Percentiles rank a stretch among this genome's conserved stretches.
These are phyloP conservation scores for Aethes cnicana DNA, from an alignment of 2,888 invertebrate species.

Conservation along the genomic window DNA sequence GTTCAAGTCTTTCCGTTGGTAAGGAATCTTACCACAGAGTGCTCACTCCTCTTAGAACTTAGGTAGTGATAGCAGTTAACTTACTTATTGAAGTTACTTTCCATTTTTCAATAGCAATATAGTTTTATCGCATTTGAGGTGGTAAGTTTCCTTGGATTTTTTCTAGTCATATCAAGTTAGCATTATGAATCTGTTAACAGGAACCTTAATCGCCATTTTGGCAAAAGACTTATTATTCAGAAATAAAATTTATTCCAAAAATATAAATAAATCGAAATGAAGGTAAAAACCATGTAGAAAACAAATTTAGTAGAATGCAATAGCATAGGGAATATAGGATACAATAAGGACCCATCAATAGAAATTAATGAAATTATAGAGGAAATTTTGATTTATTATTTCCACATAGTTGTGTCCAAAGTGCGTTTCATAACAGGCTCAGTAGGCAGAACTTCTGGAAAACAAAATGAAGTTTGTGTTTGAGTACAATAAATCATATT, in stretches of 20 bases:
- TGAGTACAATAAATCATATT: conserved; percentile 66
- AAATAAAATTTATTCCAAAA: conserved; percentile 81
- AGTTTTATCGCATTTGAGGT: no score
- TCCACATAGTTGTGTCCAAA: conserved; percentile 81
- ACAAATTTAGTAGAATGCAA: conserved; percentile 72
- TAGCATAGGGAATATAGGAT: conserved; percentile 71
- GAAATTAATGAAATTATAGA: conserved; percentile 73
- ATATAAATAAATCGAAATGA: conserved; percentile 78
- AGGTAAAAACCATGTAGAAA: conserved; percentile 80
- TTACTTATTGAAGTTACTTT: no score
- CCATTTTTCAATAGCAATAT: no score
- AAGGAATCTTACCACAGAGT: no score
- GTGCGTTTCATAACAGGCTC: conserved; percentile 77
- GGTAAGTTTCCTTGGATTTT: no score
- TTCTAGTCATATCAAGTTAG: no score
- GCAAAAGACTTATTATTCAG: conserved; percentile 68
- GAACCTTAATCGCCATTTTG: conserved; percentile 78
- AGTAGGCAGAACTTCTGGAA: conserved; percentile 77
- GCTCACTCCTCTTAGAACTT: no score
- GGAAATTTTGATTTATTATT: conserved; percentile 82
- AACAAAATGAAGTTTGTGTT: conserved; percentile 73
- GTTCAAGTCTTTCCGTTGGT: no score
- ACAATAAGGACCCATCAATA: conserved; percentile 76
- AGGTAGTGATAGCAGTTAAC: no score
- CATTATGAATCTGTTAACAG: conserved; percentile 45